Percentiles rank a stretch among this genome's conserved stretches.
Conservation (phyloP, 2,888 invertebrate genomes). For the Lepetodrilus schrolli region DNA sequence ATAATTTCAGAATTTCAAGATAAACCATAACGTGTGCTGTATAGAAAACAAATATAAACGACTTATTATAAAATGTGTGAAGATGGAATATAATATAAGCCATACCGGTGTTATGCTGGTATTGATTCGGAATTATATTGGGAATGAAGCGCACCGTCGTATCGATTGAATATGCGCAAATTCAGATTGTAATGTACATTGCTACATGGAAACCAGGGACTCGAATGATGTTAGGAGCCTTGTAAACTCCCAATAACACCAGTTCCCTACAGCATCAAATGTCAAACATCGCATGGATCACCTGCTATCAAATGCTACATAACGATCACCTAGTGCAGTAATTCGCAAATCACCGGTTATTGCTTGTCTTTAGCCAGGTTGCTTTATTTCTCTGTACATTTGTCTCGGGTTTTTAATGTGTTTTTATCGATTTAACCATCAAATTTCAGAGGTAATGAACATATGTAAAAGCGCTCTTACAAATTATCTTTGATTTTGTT, state of each 20-base stretch:
- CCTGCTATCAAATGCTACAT: background rate
- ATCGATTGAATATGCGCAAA: constrained; percentile 6
- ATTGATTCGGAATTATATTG: background rate
- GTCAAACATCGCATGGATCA: background rate
- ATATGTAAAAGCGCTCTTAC: constrained; percentile 43
- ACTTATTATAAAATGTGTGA: no score
- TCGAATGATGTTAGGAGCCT: background rate
- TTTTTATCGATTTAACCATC: constrained; percentile 37
- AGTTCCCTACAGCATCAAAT: constrained; percentile 13
- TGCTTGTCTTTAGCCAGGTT: background rate
- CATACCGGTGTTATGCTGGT: no score
- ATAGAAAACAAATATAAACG: no score
- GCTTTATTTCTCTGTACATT: constrained; percentile 16
- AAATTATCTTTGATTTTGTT: constrained; percentile 41
- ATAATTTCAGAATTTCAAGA: no score
- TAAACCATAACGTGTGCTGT: no score
- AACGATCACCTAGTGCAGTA: constrained; percentile 6
- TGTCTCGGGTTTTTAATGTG: constrained; percentile 29
- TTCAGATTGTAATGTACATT: background rate
- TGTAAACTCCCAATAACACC: constrained; percentile 23
- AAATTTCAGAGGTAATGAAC: constrained; percentile 40
- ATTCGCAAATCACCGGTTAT: constrained; percentile 27
- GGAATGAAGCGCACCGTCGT: background rate
- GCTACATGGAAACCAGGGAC: background rate
- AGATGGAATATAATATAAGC: no score